Base-by-base conservation (phyloP, 2,797 vertebrate genomes). In the Otolemur crassicaudatus region DNA sequence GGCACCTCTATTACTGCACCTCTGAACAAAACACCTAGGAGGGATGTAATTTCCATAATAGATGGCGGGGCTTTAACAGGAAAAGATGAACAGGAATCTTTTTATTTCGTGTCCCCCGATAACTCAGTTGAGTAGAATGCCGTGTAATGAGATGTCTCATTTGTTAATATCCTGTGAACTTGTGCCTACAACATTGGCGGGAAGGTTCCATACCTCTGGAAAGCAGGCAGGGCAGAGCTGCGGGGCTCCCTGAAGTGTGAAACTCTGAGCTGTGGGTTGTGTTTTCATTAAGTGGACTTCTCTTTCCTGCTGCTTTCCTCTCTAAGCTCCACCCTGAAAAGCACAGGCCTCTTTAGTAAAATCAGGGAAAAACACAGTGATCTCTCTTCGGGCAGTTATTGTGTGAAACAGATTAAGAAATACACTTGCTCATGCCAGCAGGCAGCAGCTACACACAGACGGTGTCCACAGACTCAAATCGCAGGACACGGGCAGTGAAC, bases 371-470 rank as follows among this genome's bases (percentile, higher is more conserved):
- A 87, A 53, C 60, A 34, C 40, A 96, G 29, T 87, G 69, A 94
- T 96, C 79, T 93, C 94, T 96, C 93, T 96, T 97, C 89, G 95
- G 96, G 76, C 87, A 90, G 37, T 83, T 61, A 95, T 80, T 0
- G 14, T 94, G 85, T 96, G 96, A 97, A 97, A 96, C 2, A 95
- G 94, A 98, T 97, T 95, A 97, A 97, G 90, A 95, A 97, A 94
- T 91, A 94, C 8, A 72, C 82, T 94, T 89, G 73, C 73, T 89
- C n/a, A 3, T 53, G 61, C 76, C 93, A 97, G 91, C 84, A 84
- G 94, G 95, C 58, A 95, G 90, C 80, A 87, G 63, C 67, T 82
- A 89, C 88, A 94, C 79, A 73, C n/a, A 27, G 70, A 85, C 53
- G 86, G 76, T 83, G 46, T 61, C 96, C 58, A 31, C 25, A 90